A percentile compares a stretch with the other conserved stretches of the same genome.
Conservation (phyloP, 2,797 vertebrate genomes). For the Ctenochaetus hawaiiensis region DNA sequence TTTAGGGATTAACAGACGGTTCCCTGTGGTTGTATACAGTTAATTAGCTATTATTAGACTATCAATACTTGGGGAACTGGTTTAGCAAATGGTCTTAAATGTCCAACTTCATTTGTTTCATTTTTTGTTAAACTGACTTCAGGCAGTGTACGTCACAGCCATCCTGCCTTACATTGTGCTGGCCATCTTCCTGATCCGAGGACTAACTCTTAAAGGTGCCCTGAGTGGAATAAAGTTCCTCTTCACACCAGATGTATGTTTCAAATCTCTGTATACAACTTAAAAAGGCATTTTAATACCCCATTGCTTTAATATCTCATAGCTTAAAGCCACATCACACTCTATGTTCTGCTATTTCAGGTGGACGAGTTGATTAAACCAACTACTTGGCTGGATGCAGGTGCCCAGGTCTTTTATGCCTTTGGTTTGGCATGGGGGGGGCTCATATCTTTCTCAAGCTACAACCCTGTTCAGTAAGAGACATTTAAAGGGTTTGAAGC, state of each 20-base stretch:
- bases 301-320: neutral
- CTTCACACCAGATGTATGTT: constrained; percentile 92
- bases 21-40: neutral
- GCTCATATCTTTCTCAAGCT: constrained; percentile 99
- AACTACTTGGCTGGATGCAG: constrained; percentile 93
- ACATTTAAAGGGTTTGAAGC: neutral
- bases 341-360: constrained; percentile 67
- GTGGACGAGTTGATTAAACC: constrained; percentile 90
- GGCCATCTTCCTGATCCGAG: constrained; percentile 94
- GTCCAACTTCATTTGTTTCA: neutral
- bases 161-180: constrained; percentile 94
- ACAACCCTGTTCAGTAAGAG: constrained; percentile 96
- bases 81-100: neutral
- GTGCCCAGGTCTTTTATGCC: constrained; percentile 95
- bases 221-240: constrained; percentile 90
- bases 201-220: constrained; percentile 93
- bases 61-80: neutral
- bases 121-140: constrained; percentile 4
- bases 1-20: neutral
- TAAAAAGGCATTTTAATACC: neutral
- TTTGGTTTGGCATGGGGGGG: constrained; percentile 95
- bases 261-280: neutral
- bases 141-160: constrained; percentile 96
- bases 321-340: neutral
- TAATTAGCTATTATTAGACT: too few species aligned